Base-by-base conservation (phyloP, 1,140 invertebrate genomes). In the Hylaeus volcanicus region DNA sequence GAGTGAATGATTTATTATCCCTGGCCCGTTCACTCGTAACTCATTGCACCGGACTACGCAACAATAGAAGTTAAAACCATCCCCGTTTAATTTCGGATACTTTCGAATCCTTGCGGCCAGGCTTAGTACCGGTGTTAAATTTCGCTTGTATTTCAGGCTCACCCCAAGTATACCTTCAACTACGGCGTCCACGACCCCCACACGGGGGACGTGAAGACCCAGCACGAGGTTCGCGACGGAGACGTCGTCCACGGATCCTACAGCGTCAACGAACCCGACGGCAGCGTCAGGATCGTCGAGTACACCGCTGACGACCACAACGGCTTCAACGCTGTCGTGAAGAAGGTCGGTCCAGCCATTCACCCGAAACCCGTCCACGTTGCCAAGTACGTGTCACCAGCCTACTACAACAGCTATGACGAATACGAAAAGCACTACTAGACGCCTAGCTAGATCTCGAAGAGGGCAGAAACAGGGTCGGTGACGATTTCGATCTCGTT, bases 291-390 rank as follows among this genome's bases (percentile, higher is more conserved):
- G 14, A 94, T 94, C 83, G 94, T 94, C 61, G 93, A 93, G 51
- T 94, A 94, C 87, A 94, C 93, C 0, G 94, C 94, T 0, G 94
- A 94, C 72, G 92, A 93, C 81, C 93, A 94, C 82, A 94, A 94
- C 72, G 94, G 94, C 5, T 94, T 94, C 80, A 94, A 94, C 79
- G 94, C 94, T 4, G 93, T 94, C 8, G 94, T 94, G n/a, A 93
- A 94, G 82, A 94, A 93, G 79, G 91, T 93, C 51, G 93, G 93
- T 39, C 93, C 93, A 5, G 91, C 92, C 37, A 48, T 89, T 5
- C 94, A 94, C 79, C 94, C 93, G 1, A 86, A 88, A 45, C 89
- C 92, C 1, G 85, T 91, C 72, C 87, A 88, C 11, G 81, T 92
- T 5, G 86, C 88, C 15, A 92, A 93, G 81, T 93, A 92, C 75